Conservation (phyloP, 2,888 invertebrate genomes). For the Altica lythri region DNA sequence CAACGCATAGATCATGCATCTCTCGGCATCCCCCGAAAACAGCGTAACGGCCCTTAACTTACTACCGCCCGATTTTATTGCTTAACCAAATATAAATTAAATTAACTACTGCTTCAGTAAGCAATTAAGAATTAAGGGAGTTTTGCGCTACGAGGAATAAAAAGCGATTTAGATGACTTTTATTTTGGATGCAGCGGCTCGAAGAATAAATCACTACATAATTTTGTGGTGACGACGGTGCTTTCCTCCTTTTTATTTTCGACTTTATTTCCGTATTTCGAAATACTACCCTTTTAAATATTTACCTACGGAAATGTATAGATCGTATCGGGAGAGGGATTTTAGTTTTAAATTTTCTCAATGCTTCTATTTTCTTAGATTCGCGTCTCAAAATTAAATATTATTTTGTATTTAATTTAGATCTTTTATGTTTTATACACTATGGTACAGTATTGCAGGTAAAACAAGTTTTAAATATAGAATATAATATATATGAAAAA, state of each 20-base stretch:
- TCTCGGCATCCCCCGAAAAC: slow-evolving; percentile 42
- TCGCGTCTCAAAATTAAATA: too few species aligned
- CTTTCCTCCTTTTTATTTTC: slow-evolving; percentile 35
- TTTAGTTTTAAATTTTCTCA: slow-evolving; percentile 1
- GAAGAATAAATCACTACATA: slow-evolving; percentile 46
- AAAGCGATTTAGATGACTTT: slow-evolving; percentile 56
- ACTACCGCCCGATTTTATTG: slow-evolving; percentile 56
- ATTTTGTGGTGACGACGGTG: slow-evolving; percentile 40
- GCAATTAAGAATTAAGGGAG: slow-evolving; percentile 58
- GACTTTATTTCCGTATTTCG: slow-evolving; percentile 33
- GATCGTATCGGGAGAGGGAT: slow-evolving; percentile 1
- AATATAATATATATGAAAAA: too few species aligned
- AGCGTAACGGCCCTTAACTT: slow-evolving; percentile 41
- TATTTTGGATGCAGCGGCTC: slow-evolving; percentile 50
- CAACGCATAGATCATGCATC: slow-evolving; percentile 56
- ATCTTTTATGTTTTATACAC: too few species aligned
- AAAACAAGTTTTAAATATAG: too few species aligned
- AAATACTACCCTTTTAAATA: slow-evolving; percentile 25
- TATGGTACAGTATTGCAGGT: too few species aligned
- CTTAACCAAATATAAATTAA: slow-evolving; percentile 59
- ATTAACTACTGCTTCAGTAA: slow-evolving; percentile 59
- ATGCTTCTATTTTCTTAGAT: too few species aligned
- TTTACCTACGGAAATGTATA: slow-evolving; percentile 25
- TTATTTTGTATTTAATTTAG: too few species aligned
- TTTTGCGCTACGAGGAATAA: slow-evolving; percentile 54